Evolutionary conservation across 2,888 invertebrate species (phyloP).

Genomic region (Chloromyia formosa): DNA sequence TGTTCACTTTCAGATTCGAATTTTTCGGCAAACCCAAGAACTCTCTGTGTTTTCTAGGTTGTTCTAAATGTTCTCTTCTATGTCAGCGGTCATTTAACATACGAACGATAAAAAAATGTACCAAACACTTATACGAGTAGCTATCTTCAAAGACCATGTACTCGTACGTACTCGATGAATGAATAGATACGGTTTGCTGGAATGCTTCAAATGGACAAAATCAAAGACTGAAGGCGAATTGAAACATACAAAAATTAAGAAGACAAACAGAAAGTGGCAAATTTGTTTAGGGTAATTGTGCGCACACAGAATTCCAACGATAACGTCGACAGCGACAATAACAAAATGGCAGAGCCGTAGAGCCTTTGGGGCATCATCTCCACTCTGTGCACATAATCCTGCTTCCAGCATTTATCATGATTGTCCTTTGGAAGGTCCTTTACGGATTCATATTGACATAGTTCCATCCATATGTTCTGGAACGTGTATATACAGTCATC

Average conservation of each 20-base stretch:
- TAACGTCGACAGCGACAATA: neutral
- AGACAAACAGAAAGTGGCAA: conserved; percentile 40
- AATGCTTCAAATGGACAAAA: no score
- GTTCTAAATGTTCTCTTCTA: no score
- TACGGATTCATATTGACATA: neutral
- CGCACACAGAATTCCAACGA: conserved; percentile 22
- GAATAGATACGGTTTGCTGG: no score
- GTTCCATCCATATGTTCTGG: neutral
- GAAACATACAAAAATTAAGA: conserved; percentile 28
- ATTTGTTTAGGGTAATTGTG: conserved; percentile 40
- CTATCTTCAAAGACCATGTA: no score
- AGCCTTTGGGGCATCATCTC: neutral
- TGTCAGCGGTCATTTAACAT: no score
- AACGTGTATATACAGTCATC: no score
- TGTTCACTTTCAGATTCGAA: no score
- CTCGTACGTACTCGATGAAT: no score
- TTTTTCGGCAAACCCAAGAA: no score
- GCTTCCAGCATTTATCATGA: neutral
- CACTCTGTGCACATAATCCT: neutral
- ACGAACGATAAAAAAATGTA: no score
- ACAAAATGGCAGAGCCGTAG: neutral
- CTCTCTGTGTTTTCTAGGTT: no score
- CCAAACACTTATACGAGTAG: no score
- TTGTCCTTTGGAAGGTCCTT: neutral
- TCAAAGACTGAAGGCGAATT: conserved; percentile 6